phyloP scores from a whole-genome alignment of 2,113 vertebrate genomes.

The Echinops telfairi region DNA sequence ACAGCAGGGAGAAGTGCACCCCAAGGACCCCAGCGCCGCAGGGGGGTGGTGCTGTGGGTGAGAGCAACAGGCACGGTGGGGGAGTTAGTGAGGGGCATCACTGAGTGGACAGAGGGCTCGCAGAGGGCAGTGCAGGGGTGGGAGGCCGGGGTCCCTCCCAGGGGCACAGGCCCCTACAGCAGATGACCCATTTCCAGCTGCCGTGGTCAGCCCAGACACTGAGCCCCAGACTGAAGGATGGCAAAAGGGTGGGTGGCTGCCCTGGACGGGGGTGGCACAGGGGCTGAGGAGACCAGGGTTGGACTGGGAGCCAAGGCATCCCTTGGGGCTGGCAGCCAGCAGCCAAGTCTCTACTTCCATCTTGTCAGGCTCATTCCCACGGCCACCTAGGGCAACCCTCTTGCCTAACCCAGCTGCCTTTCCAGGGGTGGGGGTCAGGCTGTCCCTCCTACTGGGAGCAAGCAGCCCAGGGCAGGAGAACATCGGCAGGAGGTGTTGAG shows the following conservation, averaged over 20 bases:
- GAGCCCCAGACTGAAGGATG: not conserved
- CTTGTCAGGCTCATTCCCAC: no score
- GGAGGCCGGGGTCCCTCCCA: not conserved
- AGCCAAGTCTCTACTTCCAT: not conserved
- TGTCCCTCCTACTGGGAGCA: not conserved
- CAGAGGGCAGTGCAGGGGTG: not conserved
- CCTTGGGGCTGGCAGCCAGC: not conserved
- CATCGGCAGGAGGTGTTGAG: not conserved
- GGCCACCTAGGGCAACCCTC: not conserved
- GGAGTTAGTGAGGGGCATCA: constrained; percentile 56
- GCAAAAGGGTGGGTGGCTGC: not conserved
- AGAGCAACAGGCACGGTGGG: not conserved
- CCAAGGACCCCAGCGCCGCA: not conserved
- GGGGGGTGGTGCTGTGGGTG: not conserved
- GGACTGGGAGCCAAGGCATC: not conserved
- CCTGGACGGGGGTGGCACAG: not conserved
- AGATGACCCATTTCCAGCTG: constrained; percentile 15
- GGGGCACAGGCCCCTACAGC: not conserved
- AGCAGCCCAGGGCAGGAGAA: not conserved
- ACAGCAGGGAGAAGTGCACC: not conserved
- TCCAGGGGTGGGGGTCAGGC: not conserved
- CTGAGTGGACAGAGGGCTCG: not conserved
- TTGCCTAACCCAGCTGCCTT: not conserved
- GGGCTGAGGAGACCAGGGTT: not conserved
- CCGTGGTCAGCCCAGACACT: not conserved